These are phyloP conservation scores for Manacus vitellinus DNA, from an alignment of 2,113 vertebrate species.

Conservation along the genomic window DNA sequence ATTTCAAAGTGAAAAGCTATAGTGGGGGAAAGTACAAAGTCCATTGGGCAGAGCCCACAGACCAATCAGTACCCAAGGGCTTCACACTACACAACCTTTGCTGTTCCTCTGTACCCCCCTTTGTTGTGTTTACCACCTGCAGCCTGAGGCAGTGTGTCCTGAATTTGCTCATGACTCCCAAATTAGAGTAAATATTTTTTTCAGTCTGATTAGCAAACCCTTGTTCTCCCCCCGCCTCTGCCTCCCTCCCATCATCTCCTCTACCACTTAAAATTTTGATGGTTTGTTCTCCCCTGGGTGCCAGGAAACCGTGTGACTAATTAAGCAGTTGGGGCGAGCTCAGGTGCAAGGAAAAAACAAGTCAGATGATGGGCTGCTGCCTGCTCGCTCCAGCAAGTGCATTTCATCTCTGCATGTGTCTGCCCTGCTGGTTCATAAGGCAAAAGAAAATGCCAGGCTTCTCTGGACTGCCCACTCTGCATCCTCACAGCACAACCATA, in stretches of 20 bases:
- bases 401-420: constrained; percentile 20
- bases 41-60: neutral
- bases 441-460: neutral
- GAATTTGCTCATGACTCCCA: neutral
- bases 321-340: constrained; percentile 6
- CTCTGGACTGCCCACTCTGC: neutral
- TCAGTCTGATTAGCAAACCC: constrained; percentile 39
- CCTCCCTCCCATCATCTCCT: neutral
- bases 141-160: neutral
- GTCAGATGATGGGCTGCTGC: constrained; percentile 1
- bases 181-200: constrained; percentile 16
- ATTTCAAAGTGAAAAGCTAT: neutral
- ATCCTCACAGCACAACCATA: neutral
- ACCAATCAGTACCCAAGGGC: rapidly evolving
- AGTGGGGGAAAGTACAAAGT: neutral
- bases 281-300: neutral
- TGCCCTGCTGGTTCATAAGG: neutral
- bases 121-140: constrained; percentile 27
- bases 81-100: neutral
- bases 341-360: constrained; percentile 1
- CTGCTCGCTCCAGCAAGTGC: neutral
- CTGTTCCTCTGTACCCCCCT: neutral
- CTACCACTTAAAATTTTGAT: neutral
- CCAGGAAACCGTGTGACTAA: constrained; percentile 30
- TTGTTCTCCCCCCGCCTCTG: neutral